Base-by-base conservation (phyloP, 2,888 invertebrate species). In the Diarsia rubi region DNA sequence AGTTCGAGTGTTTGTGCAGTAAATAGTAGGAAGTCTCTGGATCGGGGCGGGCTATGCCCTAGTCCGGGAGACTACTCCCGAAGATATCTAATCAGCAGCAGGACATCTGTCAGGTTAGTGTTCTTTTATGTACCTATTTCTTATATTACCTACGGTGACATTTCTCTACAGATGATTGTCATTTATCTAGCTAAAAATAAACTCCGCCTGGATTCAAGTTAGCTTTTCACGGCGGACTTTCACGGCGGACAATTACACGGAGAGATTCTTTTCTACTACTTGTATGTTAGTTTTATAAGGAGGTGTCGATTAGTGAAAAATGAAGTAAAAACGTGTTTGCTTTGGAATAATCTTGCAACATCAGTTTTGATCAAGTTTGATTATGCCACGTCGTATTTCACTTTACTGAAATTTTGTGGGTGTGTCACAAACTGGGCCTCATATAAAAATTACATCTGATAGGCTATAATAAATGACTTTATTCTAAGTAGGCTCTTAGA, bases 81-180 rank as follows among this genome's bases (percentile, higher is more conserved):
- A 73, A 84, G 73, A 83, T 82, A 70, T 70, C 62, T 71, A 59
- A 73, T 76, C 64, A 31, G 81, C 82, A 63, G 80, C 82, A 80
- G 84, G 81, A 70, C 73, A 80, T 27, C 84, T 84, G 82, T 72
- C 81, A 82, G 82, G 82, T 82, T 71, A 21, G 82, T 82, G 63
- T 37, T 62, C 45, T 70, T 73, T 73, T 73, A 8, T 72, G 19
- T 12, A 65, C n/a, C 0, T 60, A 42, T 74, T 69, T 72, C 12
- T 27, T 64, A 37, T 45, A 44, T 45, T 45, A 44, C 42, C n/a
- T 42, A 52, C 21, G 16, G 37, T 24, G 64, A 57, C 42, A 68
- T 69, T 63, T 70, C 6, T 24, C 37, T 60, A 59, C 52, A 67
- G 52, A 49, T 45, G 31, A 31, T 63, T 69, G 69, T 27, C 73